These are phyloP conservation scores for Mylabris sibirica DNA, from an alignment of 2,888 invertebrate species.

Conservation along the genomic window DNA sequence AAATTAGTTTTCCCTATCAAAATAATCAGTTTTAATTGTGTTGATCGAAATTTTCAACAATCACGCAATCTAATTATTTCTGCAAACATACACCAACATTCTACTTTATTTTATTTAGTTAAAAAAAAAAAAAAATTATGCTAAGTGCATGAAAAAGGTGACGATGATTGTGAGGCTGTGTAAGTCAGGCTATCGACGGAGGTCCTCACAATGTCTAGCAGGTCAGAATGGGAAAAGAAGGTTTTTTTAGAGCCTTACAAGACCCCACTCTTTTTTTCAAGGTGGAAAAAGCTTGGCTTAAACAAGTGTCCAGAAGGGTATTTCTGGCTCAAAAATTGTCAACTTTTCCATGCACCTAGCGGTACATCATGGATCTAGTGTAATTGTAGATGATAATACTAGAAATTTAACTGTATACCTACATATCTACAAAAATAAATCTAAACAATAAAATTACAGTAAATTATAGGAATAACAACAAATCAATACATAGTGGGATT, in stretches of 20 bases:
- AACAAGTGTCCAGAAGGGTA: too few relatives aligned
- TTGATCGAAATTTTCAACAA: slow-evolving; percentile 1
- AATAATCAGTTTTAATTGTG: slow-evolving; percentile 1
- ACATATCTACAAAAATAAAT: not conserved
- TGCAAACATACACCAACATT: not conserved
- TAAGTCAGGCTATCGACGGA: too few relatives aligned
- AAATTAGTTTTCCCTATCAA: not conserved
- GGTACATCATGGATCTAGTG: not conserved
- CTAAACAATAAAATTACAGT: slow-evolving; percentile 3
- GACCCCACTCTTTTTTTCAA: too few relatives aligned
- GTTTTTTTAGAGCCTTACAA: too few relatives aligned
- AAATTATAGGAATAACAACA: not conserved
- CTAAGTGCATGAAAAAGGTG: too few relatives aligned
- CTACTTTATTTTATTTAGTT: not conserved
- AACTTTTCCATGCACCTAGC: too few relatives aligned
- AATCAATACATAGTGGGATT: not conserved
- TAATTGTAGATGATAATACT: not conserved
- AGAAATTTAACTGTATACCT: not conserved
- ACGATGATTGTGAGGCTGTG: too few relatives aligned
- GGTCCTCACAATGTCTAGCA: too few relatives aligned
- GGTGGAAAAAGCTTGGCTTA: too few relatives aligned
- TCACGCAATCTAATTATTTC: not conserved
- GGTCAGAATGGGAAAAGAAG: too few relatives aligned
- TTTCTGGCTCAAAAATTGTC: too few relatives aligned
- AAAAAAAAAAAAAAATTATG: not conserved